phyloP scores from a whole-genome alignment of 2,113 vertebrate genomes.

The Phycodurus eques region DNA sequence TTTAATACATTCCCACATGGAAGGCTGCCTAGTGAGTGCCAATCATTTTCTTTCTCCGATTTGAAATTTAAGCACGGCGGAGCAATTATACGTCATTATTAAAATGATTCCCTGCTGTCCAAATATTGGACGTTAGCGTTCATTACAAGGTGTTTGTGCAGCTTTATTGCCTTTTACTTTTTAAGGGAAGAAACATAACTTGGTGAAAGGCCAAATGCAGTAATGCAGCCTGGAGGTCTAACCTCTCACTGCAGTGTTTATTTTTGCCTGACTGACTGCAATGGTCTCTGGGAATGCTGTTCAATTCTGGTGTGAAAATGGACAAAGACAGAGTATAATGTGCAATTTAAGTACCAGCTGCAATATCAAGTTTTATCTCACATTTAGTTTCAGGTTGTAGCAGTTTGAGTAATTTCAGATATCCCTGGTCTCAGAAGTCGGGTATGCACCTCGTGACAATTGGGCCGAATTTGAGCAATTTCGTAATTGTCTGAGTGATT shows the following conservation, averaged over 20 bases:
- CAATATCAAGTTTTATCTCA: background rate
- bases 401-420: background rate
- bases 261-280: slow-evolving; percentile 33
- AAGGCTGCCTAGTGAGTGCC: slow-evolving; percentile 27
- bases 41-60: slow-evolving; percentile 37
- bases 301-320: slow-evolving; percentile 9
- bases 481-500: too few relatives aligned
- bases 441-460: background rate
- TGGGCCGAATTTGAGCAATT: background rate
- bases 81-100: slow-evolving; percentile 61
- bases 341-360: background rate
- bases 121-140: slow-evolving; percentile 58
- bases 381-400: background rate
- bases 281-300: slow-evolving; percentile 2
- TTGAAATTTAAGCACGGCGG: slow-evolving; percentile 41
- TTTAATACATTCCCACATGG: background rate
- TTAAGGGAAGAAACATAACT: slow-evolving; percentile 35
- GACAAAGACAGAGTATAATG: background rate
- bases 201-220: slow-evolving; percentile 43
- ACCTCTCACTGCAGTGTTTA: slow-evolving; percentile 39
- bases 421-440: background rate
- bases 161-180: slow-evolving; percentile 60
- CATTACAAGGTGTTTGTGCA: slow-evolving; percentile 65
- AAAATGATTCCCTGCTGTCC: slow-evolving; percentile 67
- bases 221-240: slow-evolving; percentile 46